A percentile compares a stretch with the other conserved stretches of the same genome.
These are phyloP conservation scores for Cataglyphis livida DNA, from an alignment of 2,888 invertebrate species.

Conservation along the genomic window DNA sequence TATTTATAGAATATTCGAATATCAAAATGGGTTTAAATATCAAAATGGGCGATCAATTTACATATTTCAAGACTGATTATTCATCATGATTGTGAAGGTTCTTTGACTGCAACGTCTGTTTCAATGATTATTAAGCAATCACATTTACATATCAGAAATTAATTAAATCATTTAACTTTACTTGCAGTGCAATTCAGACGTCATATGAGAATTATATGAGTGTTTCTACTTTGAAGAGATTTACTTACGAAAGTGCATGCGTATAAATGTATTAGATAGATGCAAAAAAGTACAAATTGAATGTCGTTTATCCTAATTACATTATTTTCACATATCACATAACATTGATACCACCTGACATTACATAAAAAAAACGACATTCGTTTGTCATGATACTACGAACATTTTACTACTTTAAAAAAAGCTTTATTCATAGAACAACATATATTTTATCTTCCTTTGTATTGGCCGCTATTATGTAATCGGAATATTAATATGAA, in stretches of 20 bases:
- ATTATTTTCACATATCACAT: background rate
- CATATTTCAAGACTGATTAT: slow-evolving; percentile 5
- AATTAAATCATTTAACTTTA: slow-evolving; percentile 43
- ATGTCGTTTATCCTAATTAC: slow-evolving; percentile 16
- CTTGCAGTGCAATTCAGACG: slow-evolving; percentile 11
- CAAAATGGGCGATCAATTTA: slow-evolving; percentile 12
- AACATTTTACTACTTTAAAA: background rate
- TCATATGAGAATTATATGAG: slow-evolving; percentile 11
- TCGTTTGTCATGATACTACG: background rate
- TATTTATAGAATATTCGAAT: slow-evolving; percentile 9
- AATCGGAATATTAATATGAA: slow-evolving; percentile 3
- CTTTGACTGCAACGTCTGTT: background rate
- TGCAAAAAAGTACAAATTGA: slow-evolving; percentile 15
- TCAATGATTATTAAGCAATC: slow-evolving; percentile 16
- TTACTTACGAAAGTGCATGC: slow-evolving; percentile 26
- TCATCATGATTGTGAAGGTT: slow-evolving; percentile 2
- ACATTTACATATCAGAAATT: slow-evolving; percentile 36
- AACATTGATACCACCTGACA: slow-evolving; percentile 7
- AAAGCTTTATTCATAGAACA: slow-evolving; percentile 19
- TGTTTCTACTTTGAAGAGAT: slow-evolving; percentile 25
- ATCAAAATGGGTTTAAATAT: background rate
- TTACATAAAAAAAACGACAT: slow-evolving; percentile 18
- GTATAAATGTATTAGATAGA: background rate
- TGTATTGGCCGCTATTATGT: background rate
- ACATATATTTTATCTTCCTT: slow-evolving; percentile 3